phyloP scores from a whole-genome alignment of 2,113 vertebrate species.

The Gambusia holbrooki region DNA sequence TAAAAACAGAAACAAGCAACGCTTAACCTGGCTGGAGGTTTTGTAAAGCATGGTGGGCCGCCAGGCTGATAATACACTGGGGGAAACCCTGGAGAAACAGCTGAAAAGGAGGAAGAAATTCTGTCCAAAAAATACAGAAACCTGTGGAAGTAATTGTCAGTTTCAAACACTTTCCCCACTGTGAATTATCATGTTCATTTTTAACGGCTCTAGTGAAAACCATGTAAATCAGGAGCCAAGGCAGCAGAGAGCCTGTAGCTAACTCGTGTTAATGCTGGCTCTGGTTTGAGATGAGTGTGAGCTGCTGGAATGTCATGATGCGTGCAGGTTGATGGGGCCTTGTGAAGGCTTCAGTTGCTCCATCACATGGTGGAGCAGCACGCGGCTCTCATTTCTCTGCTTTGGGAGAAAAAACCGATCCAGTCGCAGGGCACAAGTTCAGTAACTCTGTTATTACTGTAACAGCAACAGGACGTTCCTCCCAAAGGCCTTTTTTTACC shows the following conservation, averaged over 20 bases:
- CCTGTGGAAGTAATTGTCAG: too few relatives aligned
- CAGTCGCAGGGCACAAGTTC: background rate
- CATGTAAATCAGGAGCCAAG: background rate
- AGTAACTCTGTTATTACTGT: background rate
- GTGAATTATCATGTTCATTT: too few relatives aligned
- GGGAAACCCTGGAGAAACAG: too few relatives aligned
- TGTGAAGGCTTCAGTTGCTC: constrained; percentile 32
- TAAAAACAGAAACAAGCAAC: too few relatives aligned
- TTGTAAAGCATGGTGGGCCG: too few relatives aligned
- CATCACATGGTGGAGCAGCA: constrained; percentile 51
- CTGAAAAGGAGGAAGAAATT: too few relatives aligned
- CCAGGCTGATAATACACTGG: too few relatives aligned
- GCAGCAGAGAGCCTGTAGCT: background rate
- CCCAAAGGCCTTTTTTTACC: too few relatives aligned
- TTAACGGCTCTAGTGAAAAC: too few relatives aligned
- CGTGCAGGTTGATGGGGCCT: constrained; percentile 30
- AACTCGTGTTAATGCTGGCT: constrained; percentile 24
- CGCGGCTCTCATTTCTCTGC: constrained; percentile 40
- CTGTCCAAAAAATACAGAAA: too few relatives aligned
- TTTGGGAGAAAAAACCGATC: background rate
- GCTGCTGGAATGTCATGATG: constrained; percentile 72
- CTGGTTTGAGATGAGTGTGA: constrained; percentile 37
- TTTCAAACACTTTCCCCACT: too few relatives aligned
- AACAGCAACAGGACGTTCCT: background rate
- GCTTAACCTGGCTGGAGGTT: too few relatives aligned